These are phyloP conservation scores for Sebastes flavidus DNA, from an alignment of 2,797 vertebrate species.

Conservation along the genomic window DNA sequence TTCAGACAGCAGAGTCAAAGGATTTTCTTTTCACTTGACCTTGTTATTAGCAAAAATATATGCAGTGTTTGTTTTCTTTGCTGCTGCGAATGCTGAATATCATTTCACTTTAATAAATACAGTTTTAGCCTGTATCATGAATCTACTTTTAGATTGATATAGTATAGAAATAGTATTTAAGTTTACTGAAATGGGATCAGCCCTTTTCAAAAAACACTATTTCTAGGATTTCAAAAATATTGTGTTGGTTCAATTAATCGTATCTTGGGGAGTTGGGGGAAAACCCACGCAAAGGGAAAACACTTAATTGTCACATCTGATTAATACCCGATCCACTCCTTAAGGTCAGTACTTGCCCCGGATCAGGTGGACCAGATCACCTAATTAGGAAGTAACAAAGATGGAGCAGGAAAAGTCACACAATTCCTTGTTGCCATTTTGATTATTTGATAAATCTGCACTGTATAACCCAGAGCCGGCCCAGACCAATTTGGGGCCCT, in stretches of 20 bases:
- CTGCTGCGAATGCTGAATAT: conserved; percentile 1
- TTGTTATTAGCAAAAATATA: conserved; percentile 32
- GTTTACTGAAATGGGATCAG: background rate
- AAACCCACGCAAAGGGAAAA: background rate
- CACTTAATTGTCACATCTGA: background rate
- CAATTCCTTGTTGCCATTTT: background rate
- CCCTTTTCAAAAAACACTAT: background rate
- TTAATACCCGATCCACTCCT: background rate
- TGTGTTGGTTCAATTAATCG: background rate
- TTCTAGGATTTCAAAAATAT: background rate
- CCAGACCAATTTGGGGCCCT: no score
- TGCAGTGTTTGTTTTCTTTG: background rate
- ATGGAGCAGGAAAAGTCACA: background rate
- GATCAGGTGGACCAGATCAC: background rate
- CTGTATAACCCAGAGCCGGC: background rate
- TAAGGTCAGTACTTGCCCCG: background rate
- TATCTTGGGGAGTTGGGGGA: background rate
- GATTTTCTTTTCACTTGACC: conserved; percentile 24
- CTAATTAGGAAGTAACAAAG: background rate
- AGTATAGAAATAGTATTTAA: no score
- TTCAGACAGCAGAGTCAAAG: conserved; percentile 15
- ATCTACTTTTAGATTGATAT: background rate
- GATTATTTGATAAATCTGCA: background rate
- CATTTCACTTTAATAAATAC: background rate
- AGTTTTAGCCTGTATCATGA: background rate